phyloP scores from a whole-genome alignment of 2,797 vertebrate genomes.

The Bucorvus abyssinicus region DNA sequence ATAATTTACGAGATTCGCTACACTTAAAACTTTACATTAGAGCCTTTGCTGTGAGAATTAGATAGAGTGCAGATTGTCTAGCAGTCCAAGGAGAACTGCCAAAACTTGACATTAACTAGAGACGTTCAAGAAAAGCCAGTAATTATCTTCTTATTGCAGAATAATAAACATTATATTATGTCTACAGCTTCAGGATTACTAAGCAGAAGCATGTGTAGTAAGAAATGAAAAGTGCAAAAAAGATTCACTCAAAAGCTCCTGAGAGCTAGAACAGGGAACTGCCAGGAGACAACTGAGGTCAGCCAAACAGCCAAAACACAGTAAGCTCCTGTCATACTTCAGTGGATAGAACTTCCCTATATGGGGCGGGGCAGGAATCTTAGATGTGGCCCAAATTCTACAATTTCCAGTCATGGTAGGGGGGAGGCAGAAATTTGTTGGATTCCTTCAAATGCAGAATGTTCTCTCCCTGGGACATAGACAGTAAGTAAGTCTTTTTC shows the following conservation, averaged over 20 bases:
- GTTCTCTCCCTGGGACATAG: neutral
- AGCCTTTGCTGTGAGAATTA: slow-evolving; percentile 5
- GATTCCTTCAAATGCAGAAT: neutral
- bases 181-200: slow-evolving; percentile 15
- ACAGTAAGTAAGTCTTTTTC: neutral
- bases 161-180: neutral
- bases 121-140: slow-evolving; percentile 5
- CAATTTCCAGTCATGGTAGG: neutral
- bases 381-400: neutral
- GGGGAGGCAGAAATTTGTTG: neutral
- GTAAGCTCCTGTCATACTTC: neutral
- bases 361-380: too few relatives aligned
- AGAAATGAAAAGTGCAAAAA: slow-evolving; percentile 1
- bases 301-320: neutral
- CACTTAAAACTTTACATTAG: neutral
- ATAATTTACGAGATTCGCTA: neutral
- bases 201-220: neutral
- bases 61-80: neutral
- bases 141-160: neutral
- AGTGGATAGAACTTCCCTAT: neutral
- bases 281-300: neutral
- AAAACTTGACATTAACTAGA: slow-evolving; percentile 6
- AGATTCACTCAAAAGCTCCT: neutral
- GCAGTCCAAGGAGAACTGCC: slow-evolving; percentile 16
- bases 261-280: neutral